These are phyloP conservation scores for Lucinisca nassula DNA, from an alignment of 2,888 invertebrate genomes.

Conservation along the genomic window DNA sequence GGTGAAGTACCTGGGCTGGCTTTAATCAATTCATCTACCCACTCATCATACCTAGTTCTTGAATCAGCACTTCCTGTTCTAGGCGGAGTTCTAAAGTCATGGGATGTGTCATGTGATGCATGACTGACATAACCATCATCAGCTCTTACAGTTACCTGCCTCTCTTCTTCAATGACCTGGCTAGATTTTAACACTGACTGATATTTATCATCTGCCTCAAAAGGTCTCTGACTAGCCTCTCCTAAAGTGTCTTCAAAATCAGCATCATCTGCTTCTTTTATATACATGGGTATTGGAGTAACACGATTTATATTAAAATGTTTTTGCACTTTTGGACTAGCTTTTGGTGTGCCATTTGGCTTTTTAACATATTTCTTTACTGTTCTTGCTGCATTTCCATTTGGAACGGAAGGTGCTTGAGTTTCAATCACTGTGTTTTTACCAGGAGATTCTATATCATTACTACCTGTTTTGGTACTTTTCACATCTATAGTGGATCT, in stretches of 20 bases:
- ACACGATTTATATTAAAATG: slow-evolving; percentile 64
- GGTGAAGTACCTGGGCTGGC: slow-evolving; percentile 41
- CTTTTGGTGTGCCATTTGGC: slow-evolving; percentile 75
- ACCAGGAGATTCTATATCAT: slow-evolving; percentile 25
- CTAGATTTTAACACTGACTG: slow-evolving; percentile 22
- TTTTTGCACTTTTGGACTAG: slow-evolving; percentile 72
- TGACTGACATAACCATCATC: slow-evolving; percentile 60
- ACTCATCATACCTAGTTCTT: slow-evolving; percentile 63
- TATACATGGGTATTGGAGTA: slow-evolving; percentile 49
- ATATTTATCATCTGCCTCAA: slow-evolving; percentile 3
- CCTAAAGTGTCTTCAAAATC: slow-evolving; percentile 23
- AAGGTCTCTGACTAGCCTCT: slow-evolving; percentile 15
- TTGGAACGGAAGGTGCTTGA: slow-evolving; percentile 44
- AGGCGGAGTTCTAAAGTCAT: not conserved
- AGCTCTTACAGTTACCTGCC: slow-evolving; percentile 40
- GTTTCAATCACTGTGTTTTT: slow-evolving; percentile 21
- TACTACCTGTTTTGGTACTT: not conserved
- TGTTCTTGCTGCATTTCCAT: slow-evolving; percentile 68
- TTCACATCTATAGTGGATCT: slow-evolving; percentile 20
- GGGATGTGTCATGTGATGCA: slow-evolving; percentile 39
- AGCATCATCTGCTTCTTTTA: slow-evolving; percentile 20
- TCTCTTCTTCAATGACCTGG: slow-evolving; percentile 24
- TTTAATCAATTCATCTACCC: slow-evolving; percentile 66
- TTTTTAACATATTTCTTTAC: slow-evolving; percentile 73
- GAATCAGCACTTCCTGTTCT: slow-evolving; percentile 63